Conservation (phyloP, 2,888 invertebrate genomes). For the Limnephilus auricula region DNA sequence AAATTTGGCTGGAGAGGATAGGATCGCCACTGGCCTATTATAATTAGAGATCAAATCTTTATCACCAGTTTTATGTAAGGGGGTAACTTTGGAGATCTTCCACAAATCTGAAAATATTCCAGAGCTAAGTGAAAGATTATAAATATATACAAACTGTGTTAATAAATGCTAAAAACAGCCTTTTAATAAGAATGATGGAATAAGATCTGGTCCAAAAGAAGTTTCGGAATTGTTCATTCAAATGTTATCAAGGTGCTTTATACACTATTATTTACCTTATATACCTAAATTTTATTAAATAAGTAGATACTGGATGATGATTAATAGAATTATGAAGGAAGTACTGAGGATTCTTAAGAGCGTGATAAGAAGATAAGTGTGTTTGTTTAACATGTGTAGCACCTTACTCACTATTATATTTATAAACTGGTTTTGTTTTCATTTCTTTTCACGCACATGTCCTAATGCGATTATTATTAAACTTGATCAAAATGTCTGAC, state of each 20-base stretch:
- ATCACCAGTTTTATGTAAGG: background rate
- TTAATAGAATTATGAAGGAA: background rate
- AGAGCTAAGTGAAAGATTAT: background rate
- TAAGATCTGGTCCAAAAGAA: background rate
- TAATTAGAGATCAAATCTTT: background rate
- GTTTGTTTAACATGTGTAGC: background rate
- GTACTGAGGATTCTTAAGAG: background rate
- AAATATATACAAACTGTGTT: background rate
- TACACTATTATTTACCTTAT: too few species aligned
- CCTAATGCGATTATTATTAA: background rate
- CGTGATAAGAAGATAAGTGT: background rate
- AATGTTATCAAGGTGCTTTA: too few species aligned
- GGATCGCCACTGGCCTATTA: background rate
- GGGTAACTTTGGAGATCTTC: background rate
- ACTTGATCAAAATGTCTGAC: background rate
- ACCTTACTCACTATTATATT: background rate
- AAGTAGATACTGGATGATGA: background rate
- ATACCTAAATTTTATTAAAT: background rate
- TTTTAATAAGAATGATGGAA: background rate
- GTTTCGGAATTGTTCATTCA: background rate
- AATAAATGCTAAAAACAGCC: background rate
- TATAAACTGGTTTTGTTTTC: background rate
- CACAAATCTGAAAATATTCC: background rate
- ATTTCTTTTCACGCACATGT: background rate
- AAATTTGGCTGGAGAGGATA: background rate